phyloP scores from a whole-genome alignment of 2,888 invertebrate genomes.

The Dasypogon diadema region DNA sequence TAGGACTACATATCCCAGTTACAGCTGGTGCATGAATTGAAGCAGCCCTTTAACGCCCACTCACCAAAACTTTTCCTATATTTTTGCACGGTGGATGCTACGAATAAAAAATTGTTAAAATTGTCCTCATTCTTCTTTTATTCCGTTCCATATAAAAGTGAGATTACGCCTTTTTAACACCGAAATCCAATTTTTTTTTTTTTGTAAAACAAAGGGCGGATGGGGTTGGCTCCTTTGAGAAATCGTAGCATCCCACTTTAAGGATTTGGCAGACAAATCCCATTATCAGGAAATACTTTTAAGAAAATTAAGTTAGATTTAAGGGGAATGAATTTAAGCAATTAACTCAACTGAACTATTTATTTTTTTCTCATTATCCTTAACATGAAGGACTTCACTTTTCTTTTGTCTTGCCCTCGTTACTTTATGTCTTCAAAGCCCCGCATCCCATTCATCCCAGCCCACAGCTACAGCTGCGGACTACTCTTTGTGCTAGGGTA shows the following conservation, averaged over 20 bases:
- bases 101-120: conserved; percentile 17
- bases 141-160: conserved; percentile 6
- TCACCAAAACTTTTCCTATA: conserved; percentile 11
- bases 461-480: conserved; percentile 15
- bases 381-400: conserved; percentile 31
- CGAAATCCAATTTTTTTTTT: conserved; percentile 13
- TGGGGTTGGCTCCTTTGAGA: neutral
- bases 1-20: neutral
- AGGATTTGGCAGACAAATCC: conserved; percentile 35
- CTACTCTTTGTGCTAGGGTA: conserved; percentile 37
- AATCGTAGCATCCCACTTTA: neutral
- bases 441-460: conserved; percentile 1
- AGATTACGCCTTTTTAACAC: conserved; percentile 20
- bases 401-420: conserved; percentile 35
- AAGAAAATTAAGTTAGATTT: conserved; percentile 54
- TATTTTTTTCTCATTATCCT: conserved; percentile 47
- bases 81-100: conserved; percentile 6
- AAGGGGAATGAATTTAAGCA: conserved; percentile 53
- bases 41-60: conserved; percentile 9
- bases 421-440: conserved; percentile 38
- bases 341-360: conserved; percentile 54
- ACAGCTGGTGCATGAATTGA: no score
- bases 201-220: conserved; percentile 8
- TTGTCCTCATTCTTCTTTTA: conserved; percentile 23
- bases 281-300: conserved; percentile 51